A percentile compares a stretch with the other conserved stretches of the same genome.
Evolutionary conservation across 2,797 vertebrate genomes (phyloP).

Genomic region (Esox masquinongy): DNA sequence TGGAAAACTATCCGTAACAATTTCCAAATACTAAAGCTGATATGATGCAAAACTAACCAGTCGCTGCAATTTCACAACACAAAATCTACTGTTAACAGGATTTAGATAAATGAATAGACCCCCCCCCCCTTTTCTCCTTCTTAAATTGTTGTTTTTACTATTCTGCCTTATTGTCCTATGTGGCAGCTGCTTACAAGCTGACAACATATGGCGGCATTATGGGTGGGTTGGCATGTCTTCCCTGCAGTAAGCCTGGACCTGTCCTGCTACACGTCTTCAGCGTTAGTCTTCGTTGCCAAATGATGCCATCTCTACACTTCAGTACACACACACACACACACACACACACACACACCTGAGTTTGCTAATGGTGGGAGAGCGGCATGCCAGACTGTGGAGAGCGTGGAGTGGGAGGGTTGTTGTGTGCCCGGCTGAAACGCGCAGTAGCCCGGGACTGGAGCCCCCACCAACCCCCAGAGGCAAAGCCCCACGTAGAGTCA

Average conservation of each 20-base stretch:
- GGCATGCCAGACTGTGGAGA: neutral
- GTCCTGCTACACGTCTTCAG: neutral
- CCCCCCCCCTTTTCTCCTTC: neutral
- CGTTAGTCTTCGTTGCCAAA: neutral
- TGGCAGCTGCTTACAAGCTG: constrained; percentile 15
- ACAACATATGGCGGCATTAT: neutral
- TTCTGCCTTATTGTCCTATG: neutral
- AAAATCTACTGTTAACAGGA: neutral
- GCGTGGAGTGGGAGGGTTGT: too few species aligned
- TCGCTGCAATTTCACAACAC: neutral
- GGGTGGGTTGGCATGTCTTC: neutral
- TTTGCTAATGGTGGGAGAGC: constrained; percentile 7
- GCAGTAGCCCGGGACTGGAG: constrained; percentile 20
- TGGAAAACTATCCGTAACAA: neutral
- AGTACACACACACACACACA: neutral
- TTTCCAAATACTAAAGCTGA: neutral
- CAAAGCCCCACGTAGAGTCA: constrained; percentile 34
- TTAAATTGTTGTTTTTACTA: neutral
- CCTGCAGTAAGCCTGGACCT: neutral
- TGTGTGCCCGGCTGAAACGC: constrained; percentile 17
- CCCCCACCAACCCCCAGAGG: constrained; percentile 31
- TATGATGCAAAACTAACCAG: neutral
- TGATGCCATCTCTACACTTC: neutral
- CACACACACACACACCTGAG: neutral
- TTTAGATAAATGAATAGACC: neutral